These are phyloP conservation scores for Drosophila sucinea DNA, from an alignment of 1,140 invertebrate species.

Conservation along the genomic window DNA sequence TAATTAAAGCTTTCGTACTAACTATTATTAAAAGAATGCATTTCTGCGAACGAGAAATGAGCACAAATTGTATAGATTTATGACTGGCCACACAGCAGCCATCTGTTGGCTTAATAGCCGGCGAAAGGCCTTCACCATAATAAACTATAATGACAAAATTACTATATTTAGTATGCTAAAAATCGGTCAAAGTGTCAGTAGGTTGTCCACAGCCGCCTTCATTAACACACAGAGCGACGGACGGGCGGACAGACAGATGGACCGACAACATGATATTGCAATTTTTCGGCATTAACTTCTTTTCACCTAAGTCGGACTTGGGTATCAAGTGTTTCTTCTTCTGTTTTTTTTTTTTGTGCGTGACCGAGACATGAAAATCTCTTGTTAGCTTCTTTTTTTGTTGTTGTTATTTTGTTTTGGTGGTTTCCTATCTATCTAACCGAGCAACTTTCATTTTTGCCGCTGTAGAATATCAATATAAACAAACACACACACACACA, in stretches of 20 bases:
- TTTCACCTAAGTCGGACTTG: slow-evolving; percentile 51
- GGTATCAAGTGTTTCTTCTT: slow-evolving; percentile 10
- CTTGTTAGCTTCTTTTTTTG: slow-evolving; percentile 20
- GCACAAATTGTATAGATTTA: slow-evolving; percentile 47
- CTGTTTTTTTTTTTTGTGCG: slow-evolving; percentile 20
- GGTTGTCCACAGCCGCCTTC: slow-evolving; percentile 64
- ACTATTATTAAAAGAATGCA: slow-evolving; percentile 48
- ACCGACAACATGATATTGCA: slow-evolving; percentile 64
- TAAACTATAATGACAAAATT: slow-evolving; percentile 76
- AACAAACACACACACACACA: slow-evolving; percentile 2
- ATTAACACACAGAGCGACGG: slow-evolving; percentile 58
- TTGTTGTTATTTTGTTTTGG: slow-evolving; percentile 7
- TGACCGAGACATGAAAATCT: slow-evolving; percentile 44
- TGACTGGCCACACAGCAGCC: slow-evolving; percentile 13
- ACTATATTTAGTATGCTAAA: slow-evolving; percentile 80
- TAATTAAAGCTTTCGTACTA: slow-evolving; percentile 37
- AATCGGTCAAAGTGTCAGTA: slow-evolving; percentile 80
- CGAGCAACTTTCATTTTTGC: slow-evolving; percentile 74
- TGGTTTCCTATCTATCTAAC: slow-evolving; percentile 25
- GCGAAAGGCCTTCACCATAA: slow-evolving; percentile 68
- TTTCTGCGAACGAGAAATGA: slow-evolving; percentile 35
- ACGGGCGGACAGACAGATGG: slow-evolving; percentile 27
- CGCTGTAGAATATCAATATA: slow-evolving; percentile 63
- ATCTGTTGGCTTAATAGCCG: slow-evolving; percentile 15
- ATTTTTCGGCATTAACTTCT: slow-evolving; percentile 73